Evolutionary conservation across 2,113 vertebrate genomes (phyloP).

Genomic region (Colius striatus): DNA sequence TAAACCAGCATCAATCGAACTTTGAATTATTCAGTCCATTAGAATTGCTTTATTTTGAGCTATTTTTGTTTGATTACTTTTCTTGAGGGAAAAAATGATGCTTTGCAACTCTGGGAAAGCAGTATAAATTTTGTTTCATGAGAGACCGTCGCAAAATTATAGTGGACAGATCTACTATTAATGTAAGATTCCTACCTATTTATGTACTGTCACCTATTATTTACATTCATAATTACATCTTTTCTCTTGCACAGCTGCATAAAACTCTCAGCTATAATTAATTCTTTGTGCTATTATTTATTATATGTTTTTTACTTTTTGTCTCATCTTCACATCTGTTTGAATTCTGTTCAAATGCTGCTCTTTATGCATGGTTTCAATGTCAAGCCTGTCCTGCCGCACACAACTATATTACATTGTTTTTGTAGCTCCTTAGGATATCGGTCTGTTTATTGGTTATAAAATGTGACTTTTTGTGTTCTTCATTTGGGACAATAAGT

Average conservation of each 20-base stretch:
- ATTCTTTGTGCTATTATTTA: background rate
- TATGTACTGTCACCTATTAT: background rate
- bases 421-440: background rate
- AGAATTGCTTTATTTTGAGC: background rate
- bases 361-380: background rate
- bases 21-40: background rate
- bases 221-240: background rate
- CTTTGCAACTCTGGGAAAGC: background rate
- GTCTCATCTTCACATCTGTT: background rate
- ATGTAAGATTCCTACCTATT: background rate
- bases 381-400: background rate
- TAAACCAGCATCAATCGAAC: background rate
- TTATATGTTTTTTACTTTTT: background rate
- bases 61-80: background rate
- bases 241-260: background rate
- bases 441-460: background rate
- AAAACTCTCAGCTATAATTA: background rate
- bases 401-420: background rate
- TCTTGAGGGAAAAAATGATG: background rate
- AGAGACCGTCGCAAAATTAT: background rate
- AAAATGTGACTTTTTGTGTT: background rate
- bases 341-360: background rate
- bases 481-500: background rate
- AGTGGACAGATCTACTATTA: background rate
- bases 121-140: background rate